Evolutionary conservation across 2,888 invertebrate genomes (phyloP).

Genomic region (Eupithecia abbreviata): DNA sequence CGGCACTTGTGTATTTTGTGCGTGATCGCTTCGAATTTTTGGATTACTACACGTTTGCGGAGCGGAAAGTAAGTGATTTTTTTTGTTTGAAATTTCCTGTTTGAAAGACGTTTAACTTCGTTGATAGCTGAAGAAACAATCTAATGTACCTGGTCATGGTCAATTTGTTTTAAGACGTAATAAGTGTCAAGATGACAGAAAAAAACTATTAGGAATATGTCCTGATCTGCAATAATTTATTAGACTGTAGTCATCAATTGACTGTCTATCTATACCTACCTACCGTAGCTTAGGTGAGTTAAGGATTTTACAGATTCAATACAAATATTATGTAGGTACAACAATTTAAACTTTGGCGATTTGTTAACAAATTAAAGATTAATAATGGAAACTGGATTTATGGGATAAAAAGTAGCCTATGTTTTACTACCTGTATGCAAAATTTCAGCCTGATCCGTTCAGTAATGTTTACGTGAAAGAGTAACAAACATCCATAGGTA

Average conservation of each 20-base stretch:
- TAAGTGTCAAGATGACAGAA: neutral
- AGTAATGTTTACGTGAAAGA: too few species aligned
- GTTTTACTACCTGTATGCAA: too few species aligned
- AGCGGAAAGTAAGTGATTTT: slow-evolving; percentile 23
- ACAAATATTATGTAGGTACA: too few species aligned
- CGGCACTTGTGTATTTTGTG: slow-evolving; percentile 26
- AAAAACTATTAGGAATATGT: neutral
- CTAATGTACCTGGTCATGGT: neutral
- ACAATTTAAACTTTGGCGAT: too few species aligned
- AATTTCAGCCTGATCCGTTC: too few species aligned
- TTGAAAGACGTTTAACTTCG: neutral
- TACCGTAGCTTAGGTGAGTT: neutral
- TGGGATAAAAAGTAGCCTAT: too few species aligned
- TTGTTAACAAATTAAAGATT: too few species aligned
- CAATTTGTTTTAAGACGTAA: neutral
- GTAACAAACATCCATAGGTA: too few species aligned
- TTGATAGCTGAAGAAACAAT: neutral
- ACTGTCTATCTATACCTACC: too few species aligned
- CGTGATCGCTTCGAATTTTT: slow-evolving; percentile 21
- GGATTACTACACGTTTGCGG: slow-evolving; percentile 6
- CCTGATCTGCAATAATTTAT: neutral
- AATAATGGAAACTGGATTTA: too few species aligned
- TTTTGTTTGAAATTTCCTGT: slow-evolving; percentile 1
- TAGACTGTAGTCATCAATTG: too few species aligned
- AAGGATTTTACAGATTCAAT: too few species aligned